Base-by-base conservation (phyloP, 23 tunicate genomes). In the Halocynthia roretzi region DNA sequence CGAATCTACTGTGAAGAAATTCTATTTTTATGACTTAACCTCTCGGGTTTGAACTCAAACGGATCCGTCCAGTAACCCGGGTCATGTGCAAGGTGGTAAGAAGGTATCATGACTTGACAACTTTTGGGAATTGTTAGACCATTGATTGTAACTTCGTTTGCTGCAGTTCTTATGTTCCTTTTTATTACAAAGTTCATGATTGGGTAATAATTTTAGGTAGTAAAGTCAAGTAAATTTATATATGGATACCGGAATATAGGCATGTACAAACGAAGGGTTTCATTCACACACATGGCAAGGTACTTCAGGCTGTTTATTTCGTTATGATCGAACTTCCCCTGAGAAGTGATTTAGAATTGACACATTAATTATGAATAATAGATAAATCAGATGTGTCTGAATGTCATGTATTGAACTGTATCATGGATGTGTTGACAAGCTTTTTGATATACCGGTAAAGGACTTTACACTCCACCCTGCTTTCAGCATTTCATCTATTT, bases 401-500 rank as follows among this genome's bases (percentile, higher is more conserved):
- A 31, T 31, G 44, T 31, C 44, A 31, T 31, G 44, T 31, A 31
- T 31, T 31, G 44, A 31, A 31, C 44, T 31, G 44, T 4, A 31
- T 31, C 44, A 31, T 31, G 44, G 2, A 1, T 31, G 44, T 31
- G 44, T 31, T 31, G 44, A 31, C 44, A 31, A 31, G 44, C 44
- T 31, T 31, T 31, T 31, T 4, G 44, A 31, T 31, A 31, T 31
- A 31, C 4, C n/a, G n/a, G n/a, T n/a, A n/a, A 31, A 31, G 44
- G 44, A 31, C 44, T 31, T 31, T 31, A 31, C 44, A 31, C 63
- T 71, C 54, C 5, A 5, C 56, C 56, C 76, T 10, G 15, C 76
- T 44, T 22, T n/a, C 49, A 74, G 54, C 71, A 63, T 63, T 48
- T 77, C 71, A 22, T 77, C 81, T 10, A 77, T 77, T 55, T 74